Conservation (phyloP, 2,113 vertebrate species). For the Actenoides hombroni region DNA sequence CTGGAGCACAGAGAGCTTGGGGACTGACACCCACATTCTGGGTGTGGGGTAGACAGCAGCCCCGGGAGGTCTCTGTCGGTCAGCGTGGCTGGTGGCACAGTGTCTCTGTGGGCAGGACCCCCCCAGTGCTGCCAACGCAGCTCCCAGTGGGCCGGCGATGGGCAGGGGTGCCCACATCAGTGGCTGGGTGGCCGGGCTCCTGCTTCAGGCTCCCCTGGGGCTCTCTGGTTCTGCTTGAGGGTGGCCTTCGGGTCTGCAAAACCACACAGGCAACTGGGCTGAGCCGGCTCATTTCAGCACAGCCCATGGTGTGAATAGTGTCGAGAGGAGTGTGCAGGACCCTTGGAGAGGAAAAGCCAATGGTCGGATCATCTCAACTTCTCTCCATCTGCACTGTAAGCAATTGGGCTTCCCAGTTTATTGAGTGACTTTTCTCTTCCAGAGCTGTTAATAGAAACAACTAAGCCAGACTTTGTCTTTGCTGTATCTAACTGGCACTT, state of each 20-base stretch:
- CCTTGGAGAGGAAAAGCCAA: not conserved
- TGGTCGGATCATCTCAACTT: not conserved
- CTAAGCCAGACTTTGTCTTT: not conserved
- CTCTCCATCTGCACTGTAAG: not conserved
- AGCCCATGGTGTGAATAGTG: not conserved
- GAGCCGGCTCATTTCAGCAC: not conserved
- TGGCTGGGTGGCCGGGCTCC: not conserved
- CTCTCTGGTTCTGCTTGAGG: not conserved
- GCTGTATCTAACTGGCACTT: conserved; percentile 42
- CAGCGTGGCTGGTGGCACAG: accelerated
- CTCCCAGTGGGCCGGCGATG: accelerated
- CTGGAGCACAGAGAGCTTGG: not conserved
- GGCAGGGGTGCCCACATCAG: not conserved
- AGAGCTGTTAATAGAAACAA: not conserved
- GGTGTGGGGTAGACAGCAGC: accelerated
- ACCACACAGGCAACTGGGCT: accelerated
- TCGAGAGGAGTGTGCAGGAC: accelerated
- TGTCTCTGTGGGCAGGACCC: not conserved
- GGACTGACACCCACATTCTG: not conserved
- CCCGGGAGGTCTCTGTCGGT: accelerated
- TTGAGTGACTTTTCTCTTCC: not conserved
- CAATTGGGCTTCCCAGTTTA: not conserved
- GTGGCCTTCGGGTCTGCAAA: not conserved
- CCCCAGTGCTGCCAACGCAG: accelerated
- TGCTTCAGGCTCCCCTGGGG: not conserved